These are phyloP conservation scores for Chironomus tepperi DNA, from an alignment of 1,140 invertebrate genomes.

Conservation along the genomic window DNA sequence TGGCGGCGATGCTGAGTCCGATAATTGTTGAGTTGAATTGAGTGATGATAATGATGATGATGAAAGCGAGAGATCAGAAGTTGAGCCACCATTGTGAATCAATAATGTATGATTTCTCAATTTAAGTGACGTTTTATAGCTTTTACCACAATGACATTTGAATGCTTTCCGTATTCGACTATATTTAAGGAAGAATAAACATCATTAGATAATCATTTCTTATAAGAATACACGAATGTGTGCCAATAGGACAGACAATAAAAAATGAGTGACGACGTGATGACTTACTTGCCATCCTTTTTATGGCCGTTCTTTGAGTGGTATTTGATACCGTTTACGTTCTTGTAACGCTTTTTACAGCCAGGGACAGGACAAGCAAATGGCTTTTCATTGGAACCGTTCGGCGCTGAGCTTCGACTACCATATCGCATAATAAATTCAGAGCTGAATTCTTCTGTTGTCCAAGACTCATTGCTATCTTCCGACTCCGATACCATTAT, in stretches of 20 bases:
- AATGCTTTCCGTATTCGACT: constrained; percentile 62
- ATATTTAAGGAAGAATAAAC: neutral
- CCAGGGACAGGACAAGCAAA: constrained; percentile 73
- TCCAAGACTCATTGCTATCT: constrained; percentile 75
- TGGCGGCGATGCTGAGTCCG: neutral
- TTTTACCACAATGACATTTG: constrained; percentile 74
- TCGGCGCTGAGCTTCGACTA: constrained; percentile 49
- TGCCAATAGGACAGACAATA: constrained; percentile 30
- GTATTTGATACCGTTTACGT: constrained; percentile 81
- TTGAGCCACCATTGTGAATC: constrained; percentile 17
- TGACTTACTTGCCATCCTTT: constrained; percentile 69
- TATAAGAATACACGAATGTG: neutral
- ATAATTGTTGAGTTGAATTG: constrained; percentile 23
- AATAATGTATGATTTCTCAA: constrained; percentile 53
- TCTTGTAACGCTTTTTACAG: constrained; percentile 80
- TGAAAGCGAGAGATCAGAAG: constrained; percentile 23
- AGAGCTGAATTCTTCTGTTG: constrained; percentile 66
- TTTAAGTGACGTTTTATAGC: constrained; percentile 67
- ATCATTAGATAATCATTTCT: constrained; percentile 2
- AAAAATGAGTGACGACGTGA: no score
- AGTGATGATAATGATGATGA: constrained; percentile 25
- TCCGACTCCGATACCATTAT: constrained; percentile 54
- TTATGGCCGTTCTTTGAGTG: constrained; percentile 78
- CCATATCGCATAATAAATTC: constrained; percentile 66
- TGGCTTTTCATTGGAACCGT: constrained; percentile 56